Evolutionary conservation across 2,797 vertebrate species (phyloP).

Genomic region (Protosalanx chinensis): DNA sequence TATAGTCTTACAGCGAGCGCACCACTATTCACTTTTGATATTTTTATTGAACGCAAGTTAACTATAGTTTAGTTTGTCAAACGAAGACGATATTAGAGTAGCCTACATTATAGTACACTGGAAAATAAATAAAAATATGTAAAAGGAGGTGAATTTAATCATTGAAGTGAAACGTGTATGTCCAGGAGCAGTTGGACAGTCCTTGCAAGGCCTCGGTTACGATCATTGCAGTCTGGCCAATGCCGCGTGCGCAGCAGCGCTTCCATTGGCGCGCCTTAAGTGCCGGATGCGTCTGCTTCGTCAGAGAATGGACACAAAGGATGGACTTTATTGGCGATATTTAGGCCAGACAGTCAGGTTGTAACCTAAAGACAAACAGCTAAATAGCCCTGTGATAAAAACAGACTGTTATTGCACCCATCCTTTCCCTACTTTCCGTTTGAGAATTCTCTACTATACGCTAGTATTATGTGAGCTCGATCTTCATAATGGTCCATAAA

Average conservation of each 20-base stretch:
- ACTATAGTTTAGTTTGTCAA: not conserved
- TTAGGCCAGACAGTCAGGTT: constrained; percentile 75
- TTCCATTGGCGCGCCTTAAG: constrained; percentile 62
- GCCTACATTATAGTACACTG: not conserved
- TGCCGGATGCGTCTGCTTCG: constrained; percentile 74
- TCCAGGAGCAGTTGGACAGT: constrained; percentile 40
- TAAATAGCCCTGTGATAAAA: constrained; percentile 78
- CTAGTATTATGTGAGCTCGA: constrained; percentile 28
- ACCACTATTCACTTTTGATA: too few species aligned
- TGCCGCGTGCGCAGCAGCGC: constrained; percentile 62
- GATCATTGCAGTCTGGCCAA: constrained; percentile 85
- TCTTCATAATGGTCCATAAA: constrained; percentile 23
- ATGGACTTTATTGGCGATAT: constrained; percentile 78
- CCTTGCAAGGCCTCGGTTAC: constrained; percentile 96
- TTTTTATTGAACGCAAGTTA: not conserved
- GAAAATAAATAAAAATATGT: constrained; percentile 1
- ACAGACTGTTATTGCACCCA: constrained; percentile 68
- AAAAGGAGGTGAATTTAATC: constrained; percentile 31
- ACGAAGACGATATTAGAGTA: not conserved
- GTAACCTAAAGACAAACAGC: constrained; percentile 78
- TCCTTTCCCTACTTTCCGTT: constrained; percentile 57
- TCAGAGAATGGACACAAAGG: constrained; percentile 74
- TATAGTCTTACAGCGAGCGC: too few species aligned
- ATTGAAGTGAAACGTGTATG: constrained; percentile 14
- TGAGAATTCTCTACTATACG: constrained; percentile 45